These are phyloP conservation scores for Rhingia rostrata DNA, from an alignment of 2,888 invertebrate genomes.

Conservation along the genomic window DNA sequence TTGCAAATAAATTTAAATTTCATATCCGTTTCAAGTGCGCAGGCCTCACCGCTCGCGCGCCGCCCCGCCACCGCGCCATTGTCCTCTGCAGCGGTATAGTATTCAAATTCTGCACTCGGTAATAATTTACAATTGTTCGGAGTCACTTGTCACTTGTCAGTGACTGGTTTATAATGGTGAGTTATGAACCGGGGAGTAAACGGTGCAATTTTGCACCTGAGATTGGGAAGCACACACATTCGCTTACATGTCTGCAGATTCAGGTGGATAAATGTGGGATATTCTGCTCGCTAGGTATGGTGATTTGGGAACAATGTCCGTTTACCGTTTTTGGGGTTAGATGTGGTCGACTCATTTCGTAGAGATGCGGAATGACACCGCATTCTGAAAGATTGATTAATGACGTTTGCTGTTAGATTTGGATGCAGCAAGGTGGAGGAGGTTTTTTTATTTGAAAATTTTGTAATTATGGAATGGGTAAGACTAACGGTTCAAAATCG, in stretches of 20 bases:
- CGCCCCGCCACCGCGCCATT: neutral
- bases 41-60: constrained; percentile 9
- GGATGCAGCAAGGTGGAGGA: too few species aligned
- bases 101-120: constrained; percentile 67
- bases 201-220: constrained; percentile 43
- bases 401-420: too few species aligned
- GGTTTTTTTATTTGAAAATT: too few species aligned
- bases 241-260: too few species aligned
- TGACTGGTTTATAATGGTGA: constrained; percentile 73
- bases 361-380: too few species aligned
- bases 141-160: constrained; percentile 73
- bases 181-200: constrained; percentile 64
- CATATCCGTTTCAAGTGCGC: constrained; percentile 53
- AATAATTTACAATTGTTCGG: constrained; percentile 72
- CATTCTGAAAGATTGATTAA: too few species aligned
- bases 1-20: constrained; percentile 71
- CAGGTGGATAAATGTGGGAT: neutral
- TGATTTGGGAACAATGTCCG: constrained; percentile 36
- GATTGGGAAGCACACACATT: neutral
- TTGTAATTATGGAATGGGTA: too few species aligned
- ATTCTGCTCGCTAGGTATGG: neutral
- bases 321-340: constrained; percentile 20
- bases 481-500: too few species aligned
- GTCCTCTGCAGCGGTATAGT: neutral
- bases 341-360: neutral